A percentile compares a stretch with the other conserved stretches of the same genome.
These are phyloP conservation scores for Chirona hameri DNA, from an alignment of 2,888 invertebrate species.

Conservation along the genomic window DNA sequence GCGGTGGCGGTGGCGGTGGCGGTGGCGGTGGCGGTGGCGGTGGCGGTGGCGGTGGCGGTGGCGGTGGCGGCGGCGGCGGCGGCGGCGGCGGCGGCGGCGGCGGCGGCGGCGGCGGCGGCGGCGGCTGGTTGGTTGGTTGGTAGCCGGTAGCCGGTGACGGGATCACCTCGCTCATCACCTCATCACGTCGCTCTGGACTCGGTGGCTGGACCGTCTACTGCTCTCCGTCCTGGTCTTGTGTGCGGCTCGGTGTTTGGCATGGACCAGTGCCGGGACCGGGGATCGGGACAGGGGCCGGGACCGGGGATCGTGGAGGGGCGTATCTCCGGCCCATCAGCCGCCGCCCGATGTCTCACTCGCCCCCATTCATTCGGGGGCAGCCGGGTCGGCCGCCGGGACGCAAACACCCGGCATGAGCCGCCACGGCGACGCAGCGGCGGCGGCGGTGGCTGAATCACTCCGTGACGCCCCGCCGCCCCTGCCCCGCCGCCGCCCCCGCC, in stretches of 20 bases:
- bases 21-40: no score
- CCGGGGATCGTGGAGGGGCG: neutral
- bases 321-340: slow-evolving; percentile 31
- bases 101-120: neutral
- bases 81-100: neutral
- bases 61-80: no score
- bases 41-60: no score
- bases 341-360: neutral
- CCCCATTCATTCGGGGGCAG: neutral
- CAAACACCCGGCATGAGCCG: neutral
- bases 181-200: no score
- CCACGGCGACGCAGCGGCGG: neutral
- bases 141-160: no score
- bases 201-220: neutral
- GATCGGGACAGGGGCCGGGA: no score
- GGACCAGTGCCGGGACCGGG: no score
- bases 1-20: no score
- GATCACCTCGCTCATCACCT: no score
- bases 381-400: neutral
- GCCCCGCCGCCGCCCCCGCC: neutral
- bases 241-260: neutral
- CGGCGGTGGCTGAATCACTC: neutral
- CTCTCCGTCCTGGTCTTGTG: neutral
- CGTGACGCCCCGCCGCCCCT: neutral
- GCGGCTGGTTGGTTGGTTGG: no score